These are phyloP conservation scores for Brachionichthys hirsutus DNA, from an alignment of 2,113 vertebrate genomes.

Conservation along the genomic window DNA sequence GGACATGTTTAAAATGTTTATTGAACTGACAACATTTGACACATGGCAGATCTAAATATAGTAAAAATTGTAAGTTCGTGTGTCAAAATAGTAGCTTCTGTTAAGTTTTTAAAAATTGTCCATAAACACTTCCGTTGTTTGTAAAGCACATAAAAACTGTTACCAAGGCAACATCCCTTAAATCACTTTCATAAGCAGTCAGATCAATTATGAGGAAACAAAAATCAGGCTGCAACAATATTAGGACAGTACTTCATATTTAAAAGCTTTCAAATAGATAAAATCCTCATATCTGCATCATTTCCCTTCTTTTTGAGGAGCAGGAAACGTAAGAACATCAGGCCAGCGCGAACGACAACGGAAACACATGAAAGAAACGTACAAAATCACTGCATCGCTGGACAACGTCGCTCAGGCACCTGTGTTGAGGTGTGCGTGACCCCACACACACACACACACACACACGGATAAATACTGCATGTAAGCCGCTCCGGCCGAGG, in stretches of 20 bases:
- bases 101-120: constrained; percentile 38
- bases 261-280: constrained; percentile 34
- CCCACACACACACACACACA: constrained; percentile 30
- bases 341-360: too few species aligned
- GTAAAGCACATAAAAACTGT: constrained; percentile 15
- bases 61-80: constrained; percentile 54
- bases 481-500: too few species aligned
- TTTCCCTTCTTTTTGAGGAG: constrained; percentile 32
- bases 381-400: constrained; percentile 38
- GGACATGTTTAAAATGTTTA: constrained; percentile 31
- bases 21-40: constrained; percentile 50
- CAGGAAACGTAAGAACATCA: too few species aligned
- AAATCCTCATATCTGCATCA: constrained; percentile 13
- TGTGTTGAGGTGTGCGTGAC: constrained; percentile 47
- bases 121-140: constrained; percentile 16
- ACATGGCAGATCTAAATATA: constrained; percentile 23
- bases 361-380: constrained; percentile 10
- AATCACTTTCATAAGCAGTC: constrained; percentile 8
- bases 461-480: constrained; percentile 5
- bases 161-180: constrained; percentile 34
- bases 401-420: constrained; percentile 65
- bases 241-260: constrained; percentile 36
- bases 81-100: constrained; percentile 58
- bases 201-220: constrained; percentile 21
- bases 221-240: constrained; percentile 26